Evolutionary conservation across 2,888 invertebrate genomes (phyloP).

Genomic region (Xanthia icteritia): DNA sequence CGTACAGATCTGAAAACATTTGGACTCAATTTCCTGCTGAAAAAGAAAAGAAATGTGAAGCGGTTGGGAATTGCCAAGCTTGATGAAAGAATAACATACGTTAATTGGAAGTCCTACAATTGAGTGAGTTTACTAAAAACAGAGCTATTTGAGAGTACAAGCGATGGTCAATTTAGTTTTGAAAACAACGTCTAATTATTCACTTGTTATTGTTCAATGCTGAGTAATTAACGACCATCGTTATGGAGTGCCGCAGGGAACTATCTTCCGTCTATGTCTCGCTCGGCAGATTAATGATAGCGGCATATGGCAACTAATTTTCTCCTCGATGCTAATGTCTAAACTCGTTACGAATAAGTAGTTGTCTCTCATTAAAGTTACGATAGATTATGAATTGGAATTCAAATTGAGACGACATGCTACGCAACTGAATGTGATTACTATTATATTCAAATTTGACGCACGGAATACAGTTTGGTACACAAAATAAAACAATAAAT

Average conservation of each 20-base stretch:
- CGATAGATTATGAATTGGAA: background rate
- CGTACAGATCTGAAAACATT: conserved; percentile 21
- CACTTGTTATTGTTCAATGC: conserved; percentile 4
- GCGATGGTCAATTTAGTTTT: background rate
- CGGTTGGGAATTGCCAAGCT: conserved; percentile 1
- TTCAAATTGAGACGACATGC: conserved; percentile 11
- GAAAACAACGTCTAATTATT: conserved; percentile 5
- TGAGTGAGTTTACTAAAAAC: background rate
- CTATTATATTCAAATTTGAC: background rate
- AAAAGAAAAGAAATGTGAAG: conserved; percentile 25
- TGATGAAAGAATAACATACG: conserved; percentile 48
- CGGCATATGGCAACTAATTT: conserved; percentile 27
- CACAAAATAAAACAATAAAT: background rate
- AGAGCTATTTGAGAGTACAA: background rate
- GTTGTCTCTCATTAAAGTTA: conserved; percentile 25
- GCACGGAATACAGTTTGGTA: background rate
- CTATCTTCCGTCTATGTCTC: conserved; percentile 28
- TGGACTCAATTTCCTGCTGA: conserved; percentile 35
- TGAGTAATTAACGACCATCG: conserved; percentile 11
- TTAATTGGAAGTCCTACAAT: conserved; percentile 27
- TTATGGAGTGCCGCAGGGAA: conserved; percentile 19
- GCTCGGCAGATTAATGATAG: conserved; percentile 34
- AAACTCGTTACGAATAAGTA: conserved; percentile 37
- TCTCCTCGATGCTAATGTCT: conserved; percentile 28
- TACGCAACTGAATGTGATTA: background rate